Evolutionary conservation across 2,113 vertebrate genomes (phyloP).

Genomic region (Tringa solitaria): DNA sequence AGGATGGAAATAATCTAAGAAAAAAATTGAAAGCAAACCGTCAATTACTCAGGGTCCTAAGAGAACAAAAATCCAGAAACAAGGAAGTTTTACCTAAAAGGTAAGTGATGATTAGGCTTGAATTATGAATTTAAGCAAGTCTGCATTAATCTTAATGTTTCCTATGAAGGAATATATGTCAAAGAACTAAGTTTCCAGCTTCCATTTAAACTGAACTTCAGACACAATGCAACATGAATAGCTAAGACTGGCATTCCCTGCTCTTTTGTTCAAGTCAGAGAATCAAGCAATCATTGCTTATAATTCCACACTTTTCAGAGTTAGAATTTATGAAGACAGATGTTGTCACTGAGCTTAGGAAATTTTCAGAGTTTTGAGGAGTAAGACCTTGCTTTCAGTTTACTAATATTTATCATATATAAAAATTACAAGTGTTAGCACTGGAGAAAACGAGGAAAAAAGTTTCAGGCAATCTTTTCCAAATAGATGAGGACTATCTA

Average conservation of each 20-base stretch:
- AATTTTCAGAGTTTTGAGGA: neutral
- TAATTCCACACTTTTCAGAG: neutral
- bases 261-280: neutral
- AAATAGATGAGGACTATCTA: neutral
- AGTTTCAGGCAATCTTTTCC: neutral
- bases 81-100: neutral
- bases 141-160: neutral
- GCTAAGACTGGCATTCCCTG: neutral
- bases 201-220: neutral
- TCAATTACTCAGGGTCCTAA: neutral
- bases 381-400: neutral
- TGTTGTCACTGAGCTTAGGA: neutral
- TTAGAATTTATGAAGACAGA: neutral
- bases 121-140: neutral
- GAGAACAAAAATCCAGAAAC: neutral
- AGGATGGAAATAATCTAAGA: neutral
- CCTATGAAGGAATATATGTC: neutral
- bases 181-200: neutral
- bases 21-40: neutral
- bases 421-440: neutral
- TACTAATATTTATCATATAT: neutral
- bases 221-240: neutral
- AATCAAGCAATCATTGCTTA: neutral
- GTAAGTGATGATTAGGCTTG: neutral
- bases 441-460: neutral